A percentile compares a stretch with the other conserved stretches of the same genome.
Evolutionary conservation across 2,888 invertebrate species (phyloP).

Genomic region (Phania funesta): DNA sequence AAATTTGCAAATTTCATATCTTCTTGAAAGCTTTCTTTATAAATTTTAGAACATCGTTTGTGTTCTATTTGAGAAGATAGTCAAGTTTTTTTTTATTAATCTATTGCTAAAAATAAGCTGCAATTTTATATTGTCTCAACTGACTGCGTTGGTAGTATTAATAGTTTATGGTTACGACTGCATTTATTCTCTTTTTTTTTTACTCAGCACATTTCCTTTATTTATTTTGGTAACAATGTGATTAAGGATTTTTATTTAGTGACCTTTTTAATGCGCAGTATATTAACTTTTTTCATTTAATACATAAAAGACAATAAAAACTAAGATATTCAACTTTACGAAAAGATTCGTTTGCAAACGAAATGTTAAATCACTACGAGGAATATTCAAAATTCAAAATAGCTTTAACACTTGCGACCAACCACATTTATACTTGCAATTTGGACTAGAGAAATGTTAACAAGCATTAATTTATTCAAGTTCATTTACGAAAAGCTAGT

Average conservation of each 20-base stretch:
- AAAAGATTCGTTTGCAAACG: not conserved
- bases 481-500: slow-evolving; percentile 44
- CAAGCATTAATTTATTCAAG: slow-evolving; percentile 43
- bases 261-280: slow-evolving; percentile 26
- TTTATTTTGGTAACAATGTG: slow-evolving; percentile 41
- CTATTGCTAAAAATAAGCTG: too few relatives aligned
- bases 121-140: not conserved
- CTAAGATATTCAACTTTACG: not conserved
- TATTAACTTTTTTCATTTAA: slow-evolving; percentile 23
- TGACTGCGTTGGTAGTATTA: slow-evolving; percentile 32
- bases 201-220: slow-evolving; percentile 19
- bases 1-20: too few relatives aligned
- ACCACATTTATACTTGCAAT: not conserved
- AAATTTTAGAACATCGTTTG: too few relatives aligned
- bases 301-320: slow-evolving; percentile 15
- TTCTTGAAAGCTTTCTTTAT: too few relatives aligned
- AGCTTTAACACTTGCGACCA: slow-evolving; percentile 39
- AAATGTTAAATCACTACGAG: slow-evolving; percentile 15
- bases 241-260: slow-evolving; percentile 47
- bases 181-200: not conserved
- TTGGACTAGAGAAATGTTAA: slow-evolving; percentile 6
- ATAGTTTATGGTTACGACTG: slow-evolving; percentile 26
- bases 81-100: too few relatives aligned
- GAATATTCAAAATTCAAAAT: slow-evolving; percentile 51
- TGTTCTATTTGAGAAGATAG: too few relatives aligned